Base-by-base conservation (phyloP, 2,113 vertebrate species). In the Caloenas nicobarica region DNA sequence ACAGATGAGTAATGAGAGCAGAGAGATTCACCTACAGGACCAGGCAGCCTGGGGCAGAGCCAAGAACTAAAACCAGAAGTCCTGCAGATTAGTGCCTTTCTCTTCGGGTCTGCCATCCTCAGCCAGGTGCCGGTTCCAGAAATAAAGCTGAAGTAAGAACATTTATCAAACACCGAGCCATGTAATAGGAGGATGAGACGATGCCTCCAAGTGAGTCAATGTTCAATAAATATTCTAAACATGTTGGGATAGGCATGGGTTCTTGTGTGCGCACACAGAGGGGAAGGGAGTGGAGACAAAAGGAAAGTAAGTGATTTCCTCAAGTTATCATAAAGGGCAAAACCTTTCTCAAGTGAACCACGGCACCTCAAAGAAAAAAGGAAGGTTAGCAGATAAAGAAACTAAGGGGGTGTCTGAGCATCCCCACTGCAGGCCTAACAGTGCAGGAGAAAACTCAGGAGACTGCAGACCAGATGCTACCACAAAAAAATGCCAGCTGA, bases 391-490 rank as follows among this genome's bases (percentile, higher is more conserved):
- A 81, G n/a, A 70, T 13, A 38, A 0, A 56, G 51, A 81, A 54
- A 15, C 36, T 29, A 38, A 58, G 54, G 19, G 51, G 18, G 66
- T 51, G 60, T 38, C 28, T 78, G 34, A 91, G 44, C 44, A 46
- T 46, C 44, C 44, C 44, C 44, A 46, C 17, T 46, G 34, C 6
- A 25, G 58, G 42, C 15, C 89, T 51, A 36, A 33, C 18, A 68
- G 29, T 2, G 7, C 56, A 50, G 16, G 44, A 77, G 10, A 16
- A n/a, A 19, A 3, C 56, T 66, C 36, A n/a, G 29, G 36, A 91
- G 58, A 23, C 66, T 74, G 76, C 82, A 86, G 60, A 66, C 8
- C 91, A 93, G 91, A 94, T 86, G 95, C 54, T 70, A 12, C 28
- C 57, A 40, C 65, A 29, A 26, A 44, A 66, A 89, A 31, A 26